phyloP scores from a whole-genome alignment of 2,113 vertebrate genomes.

The Pholis gunnellus region DNA sequence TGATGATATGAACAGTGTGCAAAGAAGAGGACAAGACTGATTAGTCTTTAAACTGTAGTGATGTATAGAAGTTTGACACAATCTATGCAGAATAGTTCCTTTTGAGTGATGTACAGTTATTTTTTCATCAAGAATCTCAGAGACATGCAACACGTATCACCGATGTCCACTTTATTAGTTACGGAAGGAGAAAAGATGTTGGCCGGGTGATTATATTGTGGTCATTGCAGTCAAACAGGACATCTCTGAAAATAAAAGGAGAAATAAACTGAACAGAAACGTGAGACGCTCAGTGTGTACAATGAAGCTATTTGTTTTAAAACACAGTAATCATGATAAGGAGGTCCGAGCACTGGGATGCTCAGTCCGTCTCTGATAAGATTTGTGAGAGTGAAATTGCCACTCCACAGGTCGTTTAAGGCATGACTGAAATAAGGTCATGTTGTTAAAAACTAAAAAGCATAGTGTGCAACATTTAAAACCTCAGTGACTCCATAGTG shows the following conservation, averaged over 20 bases:
- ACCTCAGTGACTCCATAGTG: slow-evolving; percentile 63
- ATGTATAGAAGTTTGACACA: slow-evolving; percentile 15
- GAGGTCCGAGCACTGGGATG: slow-evolving; percentile 29
- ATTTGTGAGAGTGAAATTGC: slow-evolving; percentile 33
- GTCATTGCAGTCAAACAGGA: slow-evolving; percentile 54
- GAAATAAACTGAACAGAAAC: slow-evolving; percentile 41
- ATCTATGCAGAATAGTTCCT: not conserved
- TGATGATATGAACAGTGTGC: slow-evolving; percentile 7
- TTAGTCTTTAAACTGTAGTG: slow-evolving; percentile 17
- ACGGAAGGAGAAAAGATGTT: slow-evolving; percentile 62
- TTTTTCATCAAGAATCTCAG: slow-evolving; percentile 9
- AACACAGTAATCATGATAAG: slow-evolving; percentile 49
- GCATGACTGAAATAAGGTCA: slow-evolving; percentile 71
- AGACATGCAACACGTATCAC: slow-evolving; percentile 40
- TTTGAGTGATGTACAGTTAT: not conserved
- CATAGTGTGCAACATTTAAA: slow-evolving; percentile 51
- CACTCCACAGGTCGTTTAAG: slow-evolving; percentile 70
- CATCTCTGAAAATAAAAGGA: slow-evolving; percentile 59
- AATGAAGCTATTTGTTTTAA: slow-evolving; percentile 15
- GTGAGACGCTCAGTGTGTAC: slow-evolving; percentile 53
- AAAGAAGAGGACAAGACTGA: not conserved
- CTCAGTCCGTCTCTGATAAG: slow-evolving; percentile 50
- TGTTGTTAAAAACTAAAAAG: slow-evolving; percentile 45
- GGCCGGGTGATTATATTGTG: slow-evolving; percentile 52
- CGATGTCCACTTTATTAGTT: slow-evolving; percentile 77